Evolutionary conservation across 2,113 vertebrate genomes (phyloP).

Genomic region (Semnornis frantzii): DNA sequence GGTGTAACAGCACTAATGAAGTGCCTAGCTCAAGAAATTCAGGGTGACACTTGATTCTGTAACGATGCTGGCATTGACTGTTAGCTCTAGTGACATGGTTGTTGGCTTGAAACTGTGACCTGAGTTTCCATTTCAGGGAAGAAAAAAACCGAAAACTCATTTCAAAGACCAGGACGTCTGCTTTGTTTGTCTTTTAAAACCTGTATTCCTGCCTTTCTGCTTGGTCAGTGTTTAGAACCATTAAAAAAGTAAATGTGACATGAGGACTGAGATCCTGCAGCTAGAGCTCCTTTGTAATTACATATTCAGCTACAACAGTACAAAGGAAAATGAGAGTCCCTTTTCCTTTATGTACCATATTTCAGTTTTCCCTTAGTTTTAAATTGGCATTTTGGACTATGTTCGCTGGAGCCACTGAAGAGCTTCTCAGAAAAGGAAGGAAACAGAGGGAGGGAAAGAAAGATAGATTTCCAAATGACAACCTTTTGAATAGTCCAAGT

Average conservation of each 20-base stretch:
- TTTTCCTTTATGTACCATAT: constrained; percentile 61
- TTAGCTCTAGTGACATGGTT: background rate
- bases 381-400: constrained; percentile 75
- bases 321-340: constrained; percentile 74
- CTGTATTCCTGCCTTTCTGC: constrained; percentile 16
- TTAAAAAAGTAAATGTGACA: constrained; percentile 46
- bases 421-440: constrained; percentile 70
- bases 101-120: constrained; percentile 16
- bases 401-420: constrained; percentile 60
- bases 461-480: constrained; percentile 77
- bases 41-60: constrained; percentile 35
- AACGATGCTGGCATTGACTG: background rate
- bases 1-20: background rate
- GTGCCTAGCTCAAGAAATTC: constrained; percentile 27
- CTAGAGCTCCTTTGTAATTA: constrained; percentile 68
- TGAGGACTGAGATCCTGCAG: constrained; percentile 53
- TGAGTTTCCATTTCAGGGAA: background rate
- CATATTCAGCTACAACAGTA: constrained; percentile 62
- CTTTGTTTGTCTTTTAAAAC: constrained; percentile 57
- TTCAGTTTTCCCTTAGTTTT: constrained; percentile 71
- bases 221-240: constrained; percentile 63
- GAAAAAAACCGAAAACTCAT: background rate
- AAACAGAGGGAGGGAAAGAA: constrained; percentile 74
- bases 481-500: constrained; percentile 81
- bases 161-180: constrained; percentile 29